These are phyloP conservation scores for Sesamia inferens DNA, from an alignment of 2,888 invertebrate species.

Conservation along the genomic window DNA sequence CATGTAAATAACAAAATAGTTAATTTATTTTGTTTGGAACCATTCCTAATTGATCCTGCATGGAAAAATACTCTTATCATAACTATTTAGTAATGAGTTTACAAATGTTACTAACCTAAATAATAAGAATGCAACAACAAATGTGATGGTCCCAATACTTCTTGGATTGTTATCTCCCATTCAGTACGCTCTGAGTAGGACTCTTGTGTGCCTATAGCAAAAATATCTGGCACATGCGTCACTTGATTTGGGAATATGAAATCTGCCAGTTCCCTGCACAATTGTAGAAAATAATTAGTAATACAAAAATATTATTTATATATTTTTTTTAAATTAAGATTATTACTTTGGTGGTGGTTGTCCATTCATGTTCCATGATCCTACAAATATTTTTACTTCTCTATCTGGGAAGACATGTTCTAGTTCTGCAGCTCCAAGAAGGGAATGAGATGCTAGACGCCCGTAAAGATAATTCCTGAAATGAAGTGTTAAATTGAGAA, in stretches of 20 bases:
- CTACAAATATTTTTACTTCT: constrained; percentile 96
- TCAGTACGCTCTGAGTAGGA: constrained; percentile 96
- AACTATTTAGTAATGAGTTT: constrained; percentile 18
- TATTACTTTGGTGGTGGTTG: constrained; percentile 94
- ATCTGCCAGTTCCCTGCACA: constrained; percentile 94
- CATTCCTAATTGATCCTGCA: constrained; percentile 13
- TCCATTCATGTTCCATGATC: constrained; percentile 99
- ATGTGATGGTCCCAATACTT: constrained; percentile 98
- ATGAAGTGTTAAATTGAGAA: constrained; percentile 53
- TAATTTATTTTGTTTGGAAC: constrained; percentile 7
- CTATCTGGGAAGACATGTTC: constrained; percentile 96
- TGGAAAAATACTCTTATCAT: constrained; percentile 16
- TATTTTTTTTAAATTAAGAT: neutral
- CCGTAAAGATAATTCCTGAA: constrained; percentile 94
- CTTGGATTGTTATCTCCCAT: constrained; percentile 97
- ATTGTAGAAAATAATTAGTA: constrained; percentile 30
- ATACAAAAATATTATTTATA: neutral
- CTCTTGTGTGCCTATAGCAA: constrained; percentile 98
- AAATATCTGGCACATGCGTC: constrained; percentile 96
- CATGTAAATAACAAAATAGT: constrained; percentile 17
- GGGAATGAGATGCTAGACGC: constrained; percentile 93
- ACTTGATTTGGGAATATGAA: constrained; percentile 96
- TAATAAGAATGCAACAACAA: constrained; percentile 96
- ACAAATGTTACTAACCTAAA: constrained; percentile 89
- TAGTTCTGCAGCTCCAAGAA: constrained; percentile 95